Evolutionary conservation across 2,888 invertebrate genomes (phyloP), one percentile per base, ranked within the genome.

Genomic region (Hymenopus coronatus): DNA sequence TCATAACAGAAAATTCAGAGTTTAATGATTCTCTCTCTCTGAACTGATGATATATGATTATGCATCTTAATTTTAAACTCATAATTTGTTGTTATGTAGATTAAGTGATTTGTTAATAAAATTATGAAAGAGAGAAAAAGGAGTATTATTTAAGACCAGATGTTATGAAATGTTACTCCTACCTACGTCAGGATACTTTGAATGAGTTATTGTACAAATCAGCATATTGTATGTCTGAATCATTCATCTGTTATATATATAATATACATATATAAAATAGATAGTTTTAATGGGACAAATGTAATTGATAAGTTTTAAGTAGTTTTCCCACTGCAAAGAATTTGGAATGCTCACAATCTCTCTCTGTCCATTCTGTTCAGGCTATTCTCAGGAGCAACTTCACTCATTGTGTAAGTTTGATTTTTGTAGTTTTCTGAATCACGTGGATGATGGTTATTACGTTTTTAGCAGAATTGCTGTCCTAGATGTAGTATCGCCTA

Each of bases 351-450:
- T 87, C 82, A 88, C 88, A 85, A 85, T 88, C 83, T 88, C 84
- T 89, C 70, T 89, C 54, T 70, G 54, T 70, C 54, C 54, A 70
- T 70, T 70, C 54, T 70, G 89, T 92, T 92, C 93, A 95, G 95
- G 95, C 94, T 94, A 95, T 91, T 95, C 95, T 92, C 95, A 95
- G 93, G 95, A 95, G 94, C 95, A 94, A 93, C 94, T 95, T 92
- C 94, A 94, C 91, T 95, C 94, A 93, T 94, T 95, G 93, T 95
- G 95, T 95, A 94, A 95, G 95, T 95, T 70, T 70, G 54, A 70
- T 70, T 70, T 70, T 70, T 70, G 54, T 70, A 70, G 54, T 70
- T 70, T 70, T 70, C 54, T 70, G 54, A 70, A 70, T 70, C 54
- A 70, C 54, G 54, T 70, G 54, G 54, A 70, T 70, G 54, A 70